These are phyloP conservation scores for Nansenia antarctica DNA, from an alignment of 2,113 vertebrate genomes.

Conservation along the genomic window DNA sequence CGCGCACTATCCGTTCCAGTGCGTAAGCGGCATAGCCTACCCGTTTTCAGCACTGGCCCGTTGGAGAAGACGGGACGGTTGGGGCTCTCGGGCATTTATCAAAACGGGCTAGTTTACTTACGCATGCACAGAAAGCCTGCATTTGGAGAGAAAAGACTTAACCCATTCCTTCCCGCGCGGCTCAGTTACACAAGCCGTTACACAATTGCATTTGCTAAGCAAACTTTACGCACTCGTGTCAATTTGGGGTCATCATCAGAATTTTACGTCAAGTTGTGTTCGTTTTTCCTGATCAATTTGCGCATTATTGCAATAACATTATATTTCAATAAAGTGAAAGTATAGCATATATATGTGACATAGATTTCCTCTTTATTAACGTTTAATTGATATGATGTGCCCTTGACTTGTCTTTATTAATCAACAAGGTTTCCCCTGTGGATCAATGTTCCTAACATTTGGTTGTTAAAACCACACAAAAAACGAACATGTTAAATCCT, in stretches of 20 bases:
- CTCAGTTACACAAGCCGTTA: constrained; percentile 37
- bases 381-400: background rate
- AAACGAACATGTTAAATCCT: background rate
- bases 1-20: constrained; percentile 32
- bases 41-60: constrained; percentile 38
- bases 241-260: constrained; percentile 35
- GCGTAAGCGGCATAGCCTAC: constrained; percentile 40
- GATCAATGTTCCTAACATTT: background rate
- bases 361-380: background rate
- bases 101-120: constrained; percentile 50
- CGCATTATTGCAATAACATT: background rate
- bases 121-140: constrained; percentile 49
- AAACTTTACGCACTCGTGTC: constrained; percentile 66
- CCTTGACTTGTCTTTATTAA: background rate
- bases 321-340: background rate
- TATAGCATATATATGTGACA: background rate
- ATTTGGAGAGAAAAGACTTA: constrained; percentile 48
- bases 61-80: constrained; percentile 34
- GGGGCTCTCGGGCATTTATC: constrained; percentile 43
- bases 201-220: constrained; percentile 49
- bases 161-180: constrained; percentile 51
- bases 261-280: constrained; percentile 7
- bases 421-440: background rate
- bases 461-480: background rate
- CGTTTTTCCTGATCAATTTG: constrained; percentile 2